Conservation (phyloP, 64 coral and sea anemone genomes). For the Porites australiensis region DNA sequence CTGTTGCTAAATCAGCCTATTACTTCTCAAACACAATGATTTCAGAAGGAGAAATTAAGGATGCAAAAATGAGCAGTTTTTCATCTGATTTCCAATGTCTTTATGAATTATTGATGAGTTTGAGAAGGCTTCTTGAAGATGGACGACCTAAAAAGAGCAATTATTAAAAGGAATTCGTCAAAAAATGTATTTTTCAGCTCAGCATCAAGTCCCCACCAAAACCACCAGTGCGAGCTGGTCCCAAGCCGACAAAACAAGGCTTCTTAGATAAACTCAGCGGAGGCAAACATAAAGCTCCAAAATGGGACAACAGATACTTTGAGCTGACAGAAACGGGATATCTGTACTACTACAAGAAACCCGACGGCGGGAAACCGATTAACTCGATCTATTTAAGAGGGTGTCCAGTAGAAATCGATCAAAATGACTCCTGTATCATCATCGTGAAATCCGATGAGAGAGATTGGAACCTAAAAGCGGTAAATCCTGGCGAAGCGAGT, state of each 20-base stretch:
- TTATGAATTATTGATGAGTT: no score
- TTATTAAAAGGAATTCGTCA: no score
- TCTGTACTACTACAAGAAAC: conserved; percentile 89
- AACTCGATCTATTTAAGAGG: conserved; percentile 94
- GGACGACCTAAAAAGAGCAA: no score
- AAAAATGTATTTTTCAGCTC: conserved; percentile 38
- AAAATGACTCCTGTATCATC: conserved; percentile 64
- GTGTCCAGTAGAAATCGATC: conserved; percentile 71
- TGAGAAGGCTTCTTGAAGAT: no score
- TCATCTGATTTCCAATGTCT: no score
- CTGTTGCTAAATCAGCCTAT: no score
- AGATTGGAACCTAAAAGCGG: conserved; percentile 80
- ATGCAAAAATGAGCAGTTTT: no score
- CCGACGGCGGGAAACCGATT: conserved; percentile 89
- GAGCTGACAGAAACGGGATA: conserved; percentile 84
- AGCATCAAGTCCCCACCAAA: conserved; percentile 66
- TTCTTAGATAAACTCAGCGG: conserved; percentile 91
- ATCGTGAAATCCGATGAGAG: conserved; percentile 86
- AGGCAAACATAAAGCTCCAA: conserved; percentile 86
- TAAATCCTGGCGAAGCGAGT: conserved; percentile 69
- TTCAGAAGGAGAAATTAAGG: no score
- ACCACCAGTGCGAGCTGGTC: not conserved
- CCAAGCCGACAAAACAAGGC: conserved; percentile 83
- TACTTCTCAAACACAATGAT: no score
- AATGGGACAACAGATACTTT: conserved; percentile 98